Percentiles rank a stretch among this genome's conserved stretches.
Evolutionary conservation across 2,888 invertebrate genomes (phyloP).

Genomic region (Therioaphis trifolii): DNA sequence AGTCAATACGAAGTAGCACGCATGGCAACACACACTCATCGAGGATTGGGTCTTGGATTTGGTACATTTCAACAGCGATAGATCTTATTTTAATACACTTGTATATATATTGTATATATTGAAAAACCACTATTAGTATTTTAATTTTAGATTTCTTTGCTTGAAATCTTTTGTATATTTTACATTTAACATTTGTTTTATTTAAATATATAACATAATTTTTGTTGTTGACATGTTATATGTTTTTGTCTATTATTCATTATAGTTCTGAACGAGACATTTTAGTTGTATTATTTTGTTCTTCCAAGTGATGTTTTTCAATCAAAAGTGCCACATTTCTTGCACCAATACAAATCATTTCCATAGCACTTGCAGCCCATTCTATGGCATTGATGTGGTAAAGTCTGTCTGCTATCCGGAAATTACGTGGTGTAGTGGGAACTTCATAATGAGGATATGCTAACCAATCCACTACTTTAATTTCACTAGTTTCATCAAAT

Average conservation of each 20-base stretch:
- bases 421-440: conserved; percentile 67
- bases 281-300: not conserved
- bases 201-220: conserved; percentile 51
- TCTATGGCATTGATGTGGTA: conserved; percentile 76
- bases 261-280: conserved; percentile 36
- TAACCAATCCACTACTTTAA: conserved; percentile 70
- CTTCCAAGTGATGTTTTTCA: conserved; percentile 67
- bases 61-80: conserved; percentile 69
- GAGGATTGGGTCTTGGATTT: conserved; percentile 87
- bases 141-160: conserved; percentile 45
- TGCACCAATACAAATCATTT: conserved; percentile 75
- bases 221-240: conserved; percentile 50
- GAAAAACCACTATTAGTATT: conserved; percentile 54
- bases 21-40: conserved; percentile 94
- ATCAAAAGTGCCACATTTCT: conserved; percentile 74
- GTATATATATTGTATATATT: conserved; percentile 48
- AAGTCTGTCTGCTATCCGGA: conserved; percentile 71
- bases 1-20: conserved; percentile 96
- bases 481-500: conserved; percentile 69
- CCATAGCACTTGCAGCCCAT: conserved; percentile 77
- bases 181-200: conserved; percentile 48
- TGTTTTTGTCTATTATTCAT: not conserved
- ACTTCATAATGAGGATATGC: conserved; percentile 73
- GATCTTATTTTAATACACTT: conserved; percentile 42
- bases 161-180: conserved; percentile 44